Conservation (phyloP, 2,113 vertebrate species). For the Bos indicus region DNA sequence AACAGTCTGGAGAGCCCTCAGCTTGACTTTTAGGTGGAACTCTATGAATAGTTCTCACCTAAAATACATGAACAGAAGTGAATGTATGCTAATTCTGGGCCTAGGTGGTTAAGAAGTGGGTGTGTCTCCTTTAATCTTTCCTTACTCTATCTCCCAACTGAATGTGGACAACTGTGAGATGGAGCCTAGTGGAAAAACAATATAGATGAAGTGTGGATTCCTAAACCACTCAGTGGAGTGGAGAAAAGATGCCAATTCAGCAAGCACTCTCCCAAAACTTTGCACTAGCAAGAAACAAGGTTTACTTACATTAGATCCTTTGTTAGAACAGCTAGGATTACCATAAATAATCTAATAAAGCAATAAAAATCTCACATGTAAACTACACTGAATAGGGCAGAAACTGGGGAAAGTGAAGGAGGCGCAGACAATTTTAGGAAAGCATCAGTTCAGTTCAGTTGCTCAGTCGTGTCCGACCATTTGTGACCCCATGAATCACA, state of each 20-base stretch:
- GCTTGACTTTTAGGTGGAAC: neutral
- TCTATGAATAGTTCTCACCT: neutral
- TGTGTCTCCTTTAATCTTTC: neutral
- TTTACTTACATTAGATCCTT: neutral
- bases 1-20: neutral
- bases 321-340: neutral
- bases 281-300: neutral
- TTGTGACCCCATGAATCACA: too few species aligned
- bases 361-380: neutral
- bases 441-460: neutral
- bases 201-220: neutral
- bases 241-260: neutral
- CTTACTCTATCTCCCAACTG: neutral
- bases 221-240: neutral
- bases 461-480: too few species aligned
- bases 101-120: neutral
- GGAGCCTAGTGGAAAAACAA: neutral
- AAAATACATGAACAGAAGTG: neutral
- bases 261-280: neutral
- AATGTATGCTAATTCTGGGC: neutral
- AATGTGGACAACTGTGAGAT: neutral
- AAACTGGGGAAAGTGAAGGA: neutral
- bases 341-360: neutral
- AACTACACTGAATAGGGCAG: neutral
- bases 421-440: neutral